Evolutionary conservation across 2,888 invertebrate species (phyloP), one percentile per base, ranked within the genome.

Genomic region (Eubasilissa splendida): DNA sequence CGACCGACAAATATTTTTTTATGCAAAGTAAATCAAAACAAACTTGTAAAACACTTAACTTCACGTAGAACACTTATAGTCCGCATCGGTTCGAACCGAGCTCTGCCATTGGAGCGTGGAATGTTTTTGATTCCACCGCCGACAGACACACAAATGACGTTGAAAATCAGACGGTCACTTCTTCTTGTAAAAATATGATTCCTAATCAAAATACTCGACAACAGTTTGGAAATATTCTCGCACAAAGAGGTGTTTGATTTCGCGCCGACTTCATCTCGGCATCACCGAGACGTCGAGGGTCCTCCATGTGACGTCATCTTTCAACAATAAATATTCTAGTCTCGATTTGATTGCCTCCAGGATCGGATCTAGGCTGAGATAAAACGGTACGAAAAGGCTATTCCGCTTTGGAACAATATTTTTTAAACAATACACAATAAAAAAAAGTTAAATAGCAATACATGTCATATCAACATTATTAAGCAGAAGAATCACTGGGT

Each of bases 251-350:
- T 65, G 81, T 78, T 59, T 75, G 75, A 81, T 77, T 80, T 74
- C 77, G n/a, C 70, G 77, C 70, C 65, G 73, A 58, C 75, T 59
- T 68, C 53, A 31, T 33, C 52, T 58, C 52, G 12, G 11, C 22
- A 53, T 42, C 33, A 42, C 52, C 56, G 31, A 53, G 79, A 73
- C 74, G 60, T 78, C 42, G 60, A 82, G 80, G 33, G 71, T 65
- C 11, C 82, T 82, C 70, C 59, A 82, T 22, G 52, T 77, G 82
- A 82, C 82, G 79, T 80, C 74, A 82, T 75, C 77, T 65, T 75
- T 79, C 68, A 58, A 56, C 52, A 77, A 54, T 56, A 65, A 71
- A 65, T 76, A 68, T 68, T 50, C 14, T n/a, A 9, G 68, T 58
- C 68, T 14, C 50, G 68, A 50, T 68, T 33, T 68, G 68, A 52